phyloP scores from a whole-genome alignment of 2,888 invertebrate species.

The Odontomyia ornata region DNA sequence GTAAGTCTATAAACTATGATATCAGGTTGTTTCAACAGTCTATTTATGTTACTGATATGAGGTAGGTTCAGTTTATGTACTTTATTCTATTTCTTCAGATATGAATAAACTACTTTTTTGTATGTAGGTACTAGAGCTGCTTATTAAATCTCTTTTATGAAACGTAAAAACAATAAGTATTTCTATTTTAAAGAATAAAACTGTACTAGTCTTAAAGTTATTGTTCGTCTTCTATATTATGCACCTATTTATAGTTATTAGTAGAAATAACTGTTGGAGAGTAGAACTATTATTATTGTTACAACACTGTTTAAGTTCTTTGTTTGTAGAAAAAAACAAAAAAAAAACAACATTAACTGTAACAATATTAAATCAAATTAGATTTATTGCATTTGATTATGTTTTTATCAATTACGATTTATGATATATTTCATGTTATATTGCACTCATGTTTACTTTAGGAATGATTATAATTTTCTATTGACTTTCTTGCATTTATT shows the following conservation, averaged over 20 bases:
- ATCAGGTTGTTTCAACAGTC: conserved; percentile 12
- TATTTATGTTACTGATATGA: conserved; percentile 27
- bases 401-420: background rate
- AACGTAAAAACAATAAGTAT: conserved; percentile 7
- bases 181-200: background rate
- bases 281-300: conserved; percentile 30
- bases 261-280: conserved; percentile 17
- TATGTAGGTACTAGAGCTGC: background rate
- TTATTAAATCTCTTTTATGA: conserved; percentile 30
- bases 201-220: conserved; percentile 27
- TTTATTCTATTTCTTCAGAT: conserved; percentile 17
- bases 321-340: too few relatives aligned
- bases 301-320: conserved; percentile 28
- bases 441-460: background rate
- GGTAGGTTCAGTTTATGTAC: conserved; percentile 5
- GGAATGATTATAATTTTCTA: background rate
- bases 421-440: too few relatives aligned
- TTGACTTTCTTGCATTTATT: background rate
- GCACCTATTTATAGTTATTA: background rate
- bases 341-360: background rate
- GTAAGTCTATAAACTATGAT: background rate
- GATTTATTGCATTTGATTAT: conserved; percentile 37
- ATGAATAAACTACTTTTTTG: background rate
- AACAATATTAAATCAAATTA: conserved; percentile 24
- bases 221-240: background rate